These are phyloP conservation scores for Antennarius striatus DNA, from an alignment of 2,113 vertebrate species.

Conservation along the genomic window DNA sequence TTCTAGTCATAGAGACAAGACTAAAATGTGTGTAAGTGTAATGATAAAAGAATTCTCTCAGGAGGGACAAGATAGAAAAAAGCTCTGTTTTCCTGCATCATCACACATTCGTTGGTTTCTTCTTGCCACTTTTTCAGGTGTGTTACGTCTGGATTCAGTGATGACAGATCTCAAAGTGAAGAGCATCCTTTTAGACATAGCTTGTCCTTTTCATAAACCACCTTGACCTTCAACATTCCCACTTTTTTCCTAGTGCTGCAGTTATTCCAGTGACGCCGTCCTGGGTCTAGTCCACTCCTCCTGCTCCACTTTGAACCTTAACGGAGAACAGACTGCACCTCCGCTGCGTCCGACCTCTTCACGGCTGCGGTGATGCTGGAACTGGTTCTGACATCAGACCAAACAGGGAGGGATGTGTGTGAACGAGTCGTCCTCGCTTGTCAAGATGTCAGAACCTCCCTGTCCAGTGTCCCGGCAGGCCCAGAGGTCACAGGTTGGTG, in stretches of 20 bases:
- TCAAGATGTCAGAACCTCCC: conserved; percentile 2
- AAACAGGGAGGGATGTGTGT: not conserved
- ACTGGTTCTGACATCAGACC: too few species aligned
- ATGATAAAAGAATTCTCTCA: not conserved
- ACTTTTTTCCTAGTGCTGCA: not conserved
- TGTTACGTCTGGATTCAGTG: not conserved
- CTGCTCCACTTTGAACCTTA: too few species aligned
- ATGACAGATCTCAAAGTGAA: not conserved
- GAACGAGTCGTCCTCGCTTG: not conserved
- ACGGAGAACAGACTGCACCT: too few species aligned
- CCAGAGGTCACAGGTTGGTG: conserved; percentile 85
- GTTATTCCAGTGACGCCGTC: not conserved
- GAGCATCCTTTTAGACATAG: too few species aligned
- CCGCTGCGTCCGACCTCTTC: not conserved
- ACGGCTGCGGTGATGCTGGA: not conserved
- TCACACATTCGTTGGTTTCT: not conserved
- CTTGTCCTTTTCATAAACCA: too few species aligned
- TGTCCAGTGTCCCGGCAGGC: not conserved
- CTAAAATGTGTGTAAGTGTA: not conserved
- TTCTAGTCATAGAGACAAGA: not conserved
- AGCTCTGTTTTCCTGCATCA: not conserved
- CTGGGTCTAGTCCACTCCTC: not conserved
- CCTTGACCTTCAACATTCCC: too few species aligned
- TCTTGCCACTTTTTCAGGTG: not conserved
- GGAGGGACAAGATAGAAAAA: not conserved